Percentiles rank a stretch among this genome's conserved stretches.
Conservation (phyloP, 1,140 invertebrate genomes). For the Penaeus indicus region DNA sequence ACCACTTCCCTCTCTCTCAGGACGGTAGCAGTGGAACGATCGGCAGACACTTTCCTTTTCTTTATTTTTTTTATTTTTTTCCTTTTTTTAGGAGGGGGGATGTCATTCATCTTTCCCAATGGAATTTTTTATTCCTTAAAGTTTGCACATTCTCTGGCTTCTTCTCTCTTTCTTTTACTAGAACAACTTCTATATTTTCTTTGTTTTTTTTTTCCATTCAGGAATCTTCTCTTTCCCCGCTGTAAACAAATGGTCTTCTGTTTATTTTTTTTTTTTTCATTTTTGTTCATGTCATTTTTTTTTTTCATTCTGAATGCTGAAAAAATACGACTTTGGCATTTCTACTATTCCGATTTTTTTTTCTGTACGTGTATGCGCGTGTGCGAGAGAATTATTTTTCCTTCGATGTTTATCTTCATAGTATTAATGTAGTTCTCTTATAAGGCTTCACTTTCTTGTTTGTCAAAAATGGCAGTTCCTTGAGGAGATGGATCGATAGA, state of each 20-base stretch:
- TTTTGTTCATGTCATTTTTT: background rate
- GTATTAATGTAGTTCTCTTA: no score
- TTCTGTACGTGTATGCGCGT: no score
- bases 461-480: background rate
- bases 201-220: background rate
- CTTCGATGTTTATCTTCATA: background rate
- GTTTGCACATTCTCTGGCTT: background rate
- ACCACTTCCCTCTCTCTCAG: no score
- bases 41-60: no score
- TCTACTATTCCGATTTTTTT: no score
- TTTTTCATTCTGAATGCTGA: background rate
- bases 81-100: no score
- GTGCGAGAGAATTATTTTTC: background rate
- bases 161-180: slow-evolving; percentile 3
- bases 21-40: no score
- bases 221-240: background rate
- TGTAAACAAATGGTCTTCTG: background rate
- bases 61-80: no score
- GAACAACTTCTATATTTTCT: background rate
- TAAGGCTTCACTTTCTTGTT: background rate
- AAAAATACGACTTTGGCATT: background rate
- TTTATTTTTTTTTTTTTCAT: no score
- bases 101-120: no score
- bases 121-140: no score
- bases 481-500: background rate